Percentiles rank a stretch among this genome's conserved stretches.
Evolutionary conservation across 2,888 invertebrate genomes (phyloP).

Genomic region (Micoletzkya japonica): DNA sequence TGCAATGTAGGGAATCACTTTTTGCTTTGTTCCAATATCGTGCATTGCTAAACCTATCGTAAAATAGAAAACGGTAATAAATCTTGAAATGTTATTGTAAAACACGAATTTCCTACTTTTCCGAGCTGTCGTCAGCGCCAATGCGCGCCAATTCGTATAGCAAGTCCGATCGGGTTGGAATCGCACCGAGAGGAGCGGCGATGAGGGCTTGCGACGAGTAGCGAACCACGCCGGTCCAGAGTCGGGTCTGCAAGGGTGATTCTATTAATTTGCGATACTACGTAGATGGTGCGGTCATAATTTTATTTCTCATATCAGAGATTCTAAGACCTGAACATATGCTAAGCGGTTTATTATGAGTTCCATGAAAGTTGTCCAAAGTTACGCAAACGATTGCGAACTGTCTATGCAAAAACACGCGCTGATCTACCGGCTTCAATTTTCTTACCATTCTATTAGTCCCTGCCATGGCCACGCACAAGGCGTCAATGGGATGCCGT

Average conservation of each 20-base stretch:
- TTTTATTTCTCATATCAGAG: no score
- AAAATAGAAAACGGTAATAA: background rate
- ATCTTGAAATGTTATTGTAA: background rate
- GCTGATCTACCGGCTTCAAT: no score
- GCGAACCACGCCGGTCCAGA: conserved; percentile 36
- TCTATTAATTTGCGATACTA: no score
- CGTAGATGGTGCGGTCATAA: no score
- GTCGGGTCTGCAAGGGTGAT: conserved; percentile 30
- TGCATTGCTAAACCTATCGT: background rate
- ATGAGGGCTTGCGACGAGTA: conserved; percentile 33
- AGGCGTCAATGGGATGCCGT: no score
- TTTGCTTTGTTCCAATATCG: background rate
- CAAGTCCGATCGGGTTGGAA: conserved; percentile 35
- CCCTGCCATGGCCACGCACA: no score
- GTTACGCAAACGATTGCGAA: no score
- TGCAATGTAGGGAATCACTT: background rate
- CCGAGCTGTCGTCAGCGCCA: conserved; percentile 15
- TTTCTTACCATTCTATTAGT: no score
- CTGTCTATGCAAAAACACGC: no score
- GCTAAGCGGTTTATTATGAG: no score
- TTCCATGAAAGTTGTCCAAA: no score
- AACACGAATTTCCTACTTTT: background rate
- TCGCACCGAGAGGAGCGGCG: conserved; percentile 8
- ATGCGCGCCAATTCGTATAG: conserved; percentile 42
- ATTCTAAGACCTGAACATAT: no score